Evolutionary conservation across 1,140 invertebrate species (phyloP), one percentile per base, ranked within the genome.

Genomic region (Aphidius ervi): DNA sequence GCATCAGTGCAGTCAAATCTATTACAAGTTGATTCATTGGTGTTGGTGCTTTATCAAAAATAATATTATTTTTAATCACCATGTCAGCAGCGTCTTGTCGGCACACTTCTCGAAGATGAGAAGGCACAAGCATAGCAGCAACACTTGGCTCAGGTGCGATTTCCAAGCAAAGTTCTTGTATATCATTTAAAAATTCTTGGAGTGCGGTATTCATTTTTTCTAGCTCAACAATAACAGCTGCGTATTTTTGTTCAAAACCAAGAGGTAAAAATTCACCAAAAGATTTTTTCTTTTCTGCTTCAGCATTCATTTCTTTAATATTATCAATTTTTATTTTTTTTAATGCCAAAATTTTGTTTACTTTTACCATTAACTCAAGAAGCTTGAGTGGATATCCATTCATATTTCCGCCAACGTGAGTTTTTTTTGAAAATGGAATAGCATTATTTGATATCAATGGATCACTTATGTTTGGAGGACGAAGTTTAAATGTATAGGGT

Each of bases 131-230:
- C 85, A 95, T 91, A 4, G 92, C 89, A 42, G 87, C 87, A n/a
- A 94, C 83, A 65, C 91, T 91, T 50, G 91, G 89, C 57, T 95
- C 93, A 4, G 91, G 92, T 1, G 91, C 89, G 65, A 97, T 88
- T 82, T 95, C 90, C 64, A 90, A 87, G 73, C 92, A 95, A 64
- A 88, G 88, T 65, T 81, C 79, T 84, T 95, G 94, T 53, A 97
- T 88, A 65, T 90, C 87, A 69, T 90, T 89, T 31, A 97, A 83
- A 74, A 91, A 90, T 45, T 90, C 86, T 75, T 92, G 88, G 31
- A 98, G 83, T 75, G 95, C 91, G 62, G 85, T 84, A 77, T 99
- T 98, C 75, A 98, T 87, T 67, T 88, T 89, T 70, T 98, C 95
- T 59, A 99, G 84, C 64, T 96, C 93, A 53, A 98, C 86, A 2